Percentiles rank a stretch among this genome's conserved stretches.
Conservation (phyloP, 2,888 invertebrate species). For the Synanthedon formicaeformis region DNA sequence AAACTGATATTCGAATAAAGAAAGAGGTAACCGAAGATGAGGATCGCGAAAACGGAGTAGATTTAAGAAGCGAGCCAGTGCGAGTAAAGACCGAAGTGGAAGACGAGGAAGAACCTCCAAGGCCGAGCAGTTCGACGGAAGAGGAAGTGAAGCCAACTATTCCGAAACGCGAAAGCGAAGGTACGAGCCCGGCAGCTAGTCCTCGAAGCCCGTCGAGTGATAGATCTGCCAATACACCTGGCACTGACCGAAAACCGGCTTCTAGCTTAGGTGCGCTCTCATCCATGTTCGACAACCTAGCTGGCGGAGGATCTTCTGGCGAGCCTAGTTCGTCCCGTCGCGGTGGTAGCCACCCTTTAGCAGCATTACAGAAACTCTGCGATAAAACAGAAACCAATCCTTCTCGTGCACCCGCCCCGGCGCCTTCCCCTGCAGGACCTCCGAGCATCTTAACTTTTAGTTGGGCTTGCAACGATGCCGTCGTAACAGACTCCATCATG, state of each 20-base stretch:
- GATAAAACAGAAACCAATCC: conserved; percentile 91
- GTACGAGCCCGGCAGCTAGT: conserved; percentile 71
- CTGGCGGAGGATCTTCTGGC: conserved; percentile 63
- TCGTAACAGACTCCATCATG: conserved; percentile 90
- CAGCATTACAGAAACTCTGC: conserved; percentile 94
- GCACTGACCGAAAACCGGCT: conserved; percentile 73
- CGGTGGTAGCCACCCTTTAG: conserved; percentile 88
- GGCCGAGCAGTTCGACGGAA: conserved; percentile 45
- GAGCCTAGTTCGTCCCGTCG: conserved; percentile 73
- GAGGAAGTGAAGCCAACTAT: conserved; percentile 46
- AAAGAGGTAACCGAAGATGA: conserved; percentile 68
- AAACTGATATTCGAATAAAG: conserved; percentile 70
- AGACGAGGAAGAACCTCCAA: conserved; percentile 70
- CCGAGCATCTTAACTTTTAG: conserved; percentile 91
- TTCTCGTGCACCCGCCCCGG: conserved; percentile 64
- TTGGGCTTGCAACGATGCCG: conserved; percentile 95
- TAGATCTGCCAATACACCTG: conserved; percentile 78
- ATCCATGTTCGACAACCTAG: conserved; percentile 90
- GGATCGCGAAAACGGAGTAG: conserved; percentile 60
- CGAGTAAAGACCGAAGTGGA: conserved; percentile 75
- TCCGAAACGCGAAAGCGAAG: conserved; percentile 67
- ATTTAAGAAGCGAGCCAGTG: conserved; percentile 54
- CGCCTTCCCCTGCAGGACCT: conserved; percentile 74
- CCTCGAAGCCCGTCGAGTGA: conserved; percentile 84
- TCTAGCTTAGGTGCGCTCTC: conserved; percentile 86